Percentiles rank a stretch among this genome's conserved stretches.
Conservation (phyloP, 2,888 invertebrate genomes). For the Teleogryllus oceanicus region DNA sequence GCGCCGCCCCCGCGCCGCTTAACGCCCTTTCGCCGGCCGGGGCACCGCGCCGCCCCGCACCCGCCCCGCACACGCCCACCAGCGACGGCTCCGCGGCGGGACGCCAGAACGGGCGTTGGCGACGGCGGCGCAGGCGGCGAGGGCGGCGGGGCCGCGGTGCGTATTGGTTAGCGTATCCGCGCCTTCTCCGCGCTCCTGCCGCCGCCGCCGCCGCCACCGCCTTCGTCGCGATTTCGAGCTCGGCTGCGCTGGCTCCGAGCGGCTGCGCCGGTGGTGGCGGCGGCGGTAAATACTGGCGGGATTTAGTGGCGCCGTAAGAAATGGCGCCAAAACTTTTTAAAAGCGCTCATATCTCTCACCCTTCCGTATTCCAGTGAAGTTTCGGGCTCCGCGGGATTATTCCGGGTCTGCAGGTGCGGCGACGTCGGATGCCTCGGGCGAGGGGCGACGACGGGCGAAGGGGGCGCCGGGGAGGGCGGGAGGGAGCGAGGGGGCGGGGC, state of each 20-base stretch:
- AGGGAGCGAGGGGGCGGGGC: not conserved
- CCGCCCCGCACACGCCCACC: not conserved
- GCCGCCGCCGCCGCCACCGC: not conserved
- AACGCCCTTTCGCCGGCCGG: not conserved
- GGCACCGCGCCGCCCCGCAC: not conserved
- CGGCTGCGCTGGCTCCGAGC: not conserved
- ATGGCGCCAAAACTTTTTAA: slow-evolving; percentile 31
- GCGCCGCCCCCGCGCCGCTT: not conserved
- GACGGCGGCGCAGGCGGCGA: not conserved
- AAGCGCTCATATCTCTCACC: slow-evolving; percentile 30
- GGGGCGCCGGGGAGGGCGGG: not conserved
- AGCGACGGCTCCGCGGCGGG: not conserved
- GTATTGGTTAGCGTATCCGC: slow-evolving; percentile 32
- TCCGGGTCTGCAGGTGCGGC: slow-evolving; percentile 19
- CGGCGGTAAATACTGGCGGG: slow-evolving; percentile 31
- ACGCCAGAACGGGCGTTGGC: not conserved
- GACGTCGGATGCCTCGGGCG: not conserved
- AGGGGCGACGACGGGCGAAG: not conserved
- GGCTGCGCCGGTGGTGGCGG: not conserved
- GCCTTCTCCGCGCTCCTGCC: not conserved
- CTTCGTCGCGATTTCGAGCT: slow-evolving; percentile 9
- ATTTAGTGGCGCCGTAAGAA: slow-evolving; percentile 27
- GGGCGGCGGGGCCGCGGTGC: slow-evolving; percentile 22
- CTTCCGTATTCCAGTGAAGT: slow-evolving; percentile 26
- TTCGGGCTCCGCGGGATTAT: not conserved